These are phyloP conservation scores for Drosophila seguyi DNA, from an alignment of 1,140 invertebrate species.

Conservation along the genomic window DNA sequence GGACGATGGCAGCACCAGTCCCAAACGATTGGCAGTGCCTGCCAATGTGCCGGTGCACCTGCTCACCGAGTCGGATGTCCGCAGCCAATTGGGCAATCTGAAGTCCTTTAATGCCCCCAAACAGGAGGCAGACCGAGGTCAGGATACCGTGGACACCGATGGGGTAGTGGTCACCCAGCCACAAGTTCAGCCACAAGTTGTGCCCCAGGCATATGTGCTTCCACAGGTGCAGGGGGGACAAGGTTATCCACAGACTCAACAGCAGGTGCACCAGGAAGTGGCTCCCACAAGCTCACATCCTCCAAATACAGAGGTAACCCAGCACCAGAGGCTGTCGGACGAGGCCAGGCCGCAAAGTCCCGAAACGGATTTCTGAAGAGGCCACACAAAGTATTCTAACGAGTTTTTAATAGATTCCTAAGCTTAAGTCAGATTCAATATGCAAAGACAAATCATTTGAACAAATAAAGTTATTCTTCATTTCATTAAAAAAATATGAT, in stretches of 20 bases:
- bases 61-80: slow-evolving; percentile 75
- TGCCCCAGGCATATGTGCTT: slow-evolving; percentile 12
- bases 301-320: background rate
- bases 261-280: background rate
- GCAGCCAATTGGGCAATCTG: slow-evolving; percentile 68
- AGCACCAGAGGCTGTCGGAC: slow-evolving; percentile 24
- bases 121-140: slow-evolving; percentile 8
- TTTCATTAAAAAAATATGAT: slow-evolving; percentile 13
- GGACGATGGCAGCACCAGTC: slow-evolving; percentile 69
- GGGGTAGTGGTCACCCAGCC: slow-evolving; percentile 24
- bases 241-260: background rate
- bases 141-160: slow-evolving; percentile 30
- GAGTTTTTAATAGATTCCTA: slow-evolving; percentile 22
- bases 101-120: slow-evolving; percentile 66
- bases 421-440: slow-evolving; percentile 20
- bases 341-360: slow-evolving; percentile 72
- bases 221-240: slow-evolving; percentile 7
- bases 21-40: slow-evolving; percentile 74
- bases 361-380: slow-evolving; percentile 75
- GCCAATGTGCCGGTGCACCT: slow-evolving; percentile 80
- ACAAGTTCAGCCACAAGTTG: slow-evolving; percentile 6
- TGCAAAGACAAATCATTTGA: slow-evolving; percentile 35
- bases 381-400: slow-evolving; percentile 35
- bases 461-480: slow-evolving; percentile 48
- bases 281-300: background rate